Conservation (phyloP, 2,797 vertebrate species). For the Euphonia xanthogaster region DNA sequence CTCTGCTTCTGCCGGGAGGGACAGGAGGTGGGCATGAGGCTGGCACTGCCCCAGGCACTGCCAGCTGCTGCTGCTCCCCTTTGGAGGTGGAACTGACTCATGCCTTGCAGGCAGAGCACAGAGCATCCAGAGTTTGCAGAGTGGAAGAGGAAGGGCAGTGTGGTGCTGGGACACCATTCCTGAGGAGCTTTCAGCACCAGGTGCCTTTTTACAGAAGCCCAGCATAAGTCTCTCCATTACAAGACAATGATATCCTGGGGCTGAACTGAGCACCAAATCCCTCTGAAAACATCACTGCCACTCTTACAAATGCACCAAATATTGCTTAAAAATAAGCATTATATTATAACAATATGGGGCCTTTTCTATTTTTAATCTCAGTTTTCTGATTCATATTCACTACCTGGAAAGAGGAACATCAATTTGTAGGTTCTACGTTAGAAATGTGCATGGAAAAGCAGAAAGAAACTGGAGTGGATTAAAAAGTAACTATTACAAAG, state of each 20-base stretch:
- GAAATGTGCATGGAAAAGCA: neutral
- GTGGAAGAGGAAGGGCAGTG: neutral
- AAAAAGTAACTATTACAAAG: neutral
- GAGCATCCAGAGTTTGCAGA: neutral
- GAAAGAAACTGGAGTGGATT: neutral
- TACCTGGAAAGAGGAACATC: neutral
- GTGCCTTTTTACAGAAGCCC: neutral
- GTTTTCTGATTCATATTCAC: neutral
- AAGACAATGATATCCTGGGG: neutral
- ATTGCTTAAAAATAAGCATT: neutral
- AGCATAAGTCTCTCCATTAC: neutral
- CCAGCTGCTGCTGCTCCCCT: neutral
- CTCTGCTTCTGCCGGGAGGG: neutral
- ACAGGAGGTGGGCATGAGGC: neutral
- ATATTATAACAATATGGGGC: rapidly evolving
- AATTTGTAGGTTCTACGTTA: neutral
- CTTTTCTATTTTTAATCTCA: neutral
- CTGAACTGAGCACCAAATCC: neutral
- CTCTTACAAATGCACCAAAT: neutral
- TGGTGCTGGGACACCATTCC: neutral
- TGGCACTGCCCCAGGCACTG: neutral
- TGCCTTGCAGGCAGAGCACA: neutral
- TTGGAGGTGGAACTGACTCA: rapidly evolving
- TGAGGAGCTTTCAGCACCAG: neutral
- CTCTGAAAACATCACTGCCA: neutral